phyloP scores from a whole-genome alignment of 2,888 invertebrate genomes.

The Drosophila kuntzei region DNA sequence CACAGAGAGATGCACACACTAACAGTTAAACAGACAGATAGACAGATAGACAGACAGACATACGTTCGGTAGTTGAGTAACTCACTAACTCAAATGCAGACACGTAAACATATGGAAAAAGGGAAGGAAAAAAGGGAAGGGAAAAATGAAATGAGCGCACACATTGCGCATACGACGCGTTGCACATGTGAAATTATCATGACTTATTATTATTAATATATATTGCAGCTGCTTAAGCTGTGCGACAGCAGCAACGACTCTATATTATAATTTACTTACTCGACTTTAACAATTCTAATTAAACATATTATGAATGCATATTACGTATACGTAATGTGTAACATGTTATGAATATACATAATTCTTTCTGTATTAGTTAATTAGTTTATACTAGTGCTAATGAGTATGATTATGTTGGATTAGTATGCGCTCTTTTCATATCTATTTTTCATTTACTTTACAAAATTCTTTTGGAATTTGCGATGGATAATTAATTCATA shows the following conservation, averaged over 20 bases:
- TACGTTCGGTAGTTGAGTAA: constrained; percentile 38
- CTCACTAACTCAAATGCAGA: constrained; percentile 42
- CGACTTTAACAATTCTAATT: constrained; percentile 3
- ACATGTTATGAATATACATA: not conserved
- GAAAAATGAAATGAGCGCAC: constrained; percentile 22
- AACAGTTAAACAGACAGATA: constrained; percentile 2
- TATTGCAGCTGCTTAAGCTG: constrained; percentile 31
- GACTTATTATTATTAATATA: constrained; percentile 59
- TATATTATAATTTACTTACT: constrained; percentile 5
- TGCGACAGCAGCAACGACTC: not conserved
- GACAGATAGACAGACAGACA: constrained; percentile 5
- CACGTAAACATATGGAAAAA: constrained; percentile 50
- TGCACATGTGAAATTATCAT: constrained; percentile 59
- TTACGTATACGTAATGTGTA: constrained; percentile 8
- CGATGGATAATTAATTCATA: too few species aligned
- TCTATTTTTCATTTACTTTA: not conserved
- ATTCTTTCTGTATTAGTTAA: not conserved
- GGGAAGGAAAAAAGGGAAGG: too few species aligned
- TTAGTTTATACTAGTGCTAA: constrained; percentile 2
- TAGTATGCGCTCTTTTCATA: not conserved
- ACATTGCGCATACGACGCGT: constrained; percentile 72
- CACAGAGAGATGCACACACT: not conserved
- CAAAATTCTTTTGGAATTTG: too few species aligned
- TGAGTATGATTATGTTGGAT: not conserved
- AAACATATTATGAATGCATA: not conserved